These are phyloP conservation scores for Ambastaia sidthimunki DNA, from an alignment of 2,797 vertebrate genomes.

Conservation along the genomic window DNA sequence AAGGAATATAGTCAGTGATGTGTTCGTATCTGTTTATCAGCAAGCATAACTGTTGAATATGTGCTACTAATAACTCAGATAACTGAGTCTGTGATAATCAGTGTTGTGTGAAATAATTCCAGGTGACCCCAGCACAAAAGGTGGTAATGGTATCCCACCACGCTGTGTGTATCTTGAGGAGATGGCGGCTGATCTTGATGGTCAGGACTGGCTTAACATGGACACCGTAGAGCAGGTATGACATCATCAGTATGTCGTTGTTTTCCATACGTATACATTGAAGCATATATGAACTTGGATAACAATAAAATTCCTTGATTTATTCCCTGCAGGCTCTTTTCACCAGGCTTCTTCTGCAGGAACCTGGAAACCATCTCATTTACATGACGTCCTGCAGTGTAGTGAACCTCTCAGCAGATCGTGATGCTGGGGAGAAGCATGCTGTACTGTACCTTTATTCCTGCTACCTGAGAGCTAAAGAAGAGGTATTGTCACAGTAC, in stretches of 20 bases:
- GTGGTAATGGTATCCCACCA: constrained; percentile 92
- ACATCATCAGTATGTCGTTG: constrained; percentile 19
- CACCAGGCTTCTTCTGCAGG: constrained; percentile 87
- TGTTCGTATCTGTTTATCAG: neutral
- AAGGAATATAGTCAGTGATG: neutral
- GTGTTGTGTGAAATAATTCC: neutral
- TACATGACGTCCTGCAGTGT: constrained; percentile 88
- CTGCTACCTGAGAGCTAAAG: constrained; percentile 91
- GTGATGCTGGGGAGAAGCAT: constrained; percentile 91
- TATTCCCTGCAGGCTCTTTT: constrained; percentile 86
- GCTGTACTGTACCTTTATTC: constrained; percentile 91
- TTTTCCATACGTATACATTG: neutral
- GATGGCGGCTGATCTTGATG: constrained; percentile 92
- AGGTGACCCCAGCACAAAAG: constrained; percentile 94
- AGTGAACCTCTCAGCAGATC: constrained; percentile 92
- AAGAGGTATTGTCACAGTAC: constrained; percentile 82
- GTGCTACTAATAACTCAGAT: neutral
- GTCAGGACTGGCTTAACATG: constrained; percentile 99
- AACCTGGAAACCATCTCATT: constrained; percentile 92
- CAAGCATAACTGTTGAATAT: neutral
- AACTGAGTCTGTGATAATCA: neutral
- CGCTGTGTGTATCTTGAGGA: constrained; percentile 95
- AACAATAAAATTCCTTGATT: constrained; percentile 11
- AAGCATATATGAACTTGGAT: neutral
- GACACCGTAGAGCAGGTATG: constrained; percentile 93